Percentiles rank a stretch among this genome's conserved stretches.
Conservation (phyloP, 2,113 vertebrate species). For the Rhynchomys soricoides region DNA sequence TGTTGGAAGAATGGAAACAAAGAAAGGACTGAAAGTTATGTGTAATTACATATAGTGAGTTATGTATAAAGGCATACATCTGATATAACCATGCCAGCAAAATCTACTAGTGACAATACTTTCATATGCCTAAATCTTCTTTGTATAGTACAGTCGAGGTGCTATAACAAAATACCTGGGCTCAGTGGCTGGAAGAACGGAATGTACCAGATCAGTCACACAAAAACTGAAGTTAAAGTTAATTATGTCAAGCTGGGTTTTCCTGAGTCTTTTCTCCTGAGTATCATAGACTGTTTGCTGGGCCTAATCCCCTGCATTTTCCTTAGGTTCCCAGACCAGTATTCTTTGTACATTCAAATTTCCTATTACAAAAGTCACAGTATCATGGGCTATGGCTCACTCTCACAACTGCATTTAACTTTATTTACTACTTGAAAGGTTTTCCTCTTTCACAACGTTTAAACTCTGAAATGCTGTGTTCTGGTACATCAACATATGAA, state of each 20-base stretch:
- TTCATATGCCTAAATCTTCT: background rate
- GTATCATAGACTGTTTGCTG: background rate
- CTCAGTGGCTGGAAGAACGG: background rate
- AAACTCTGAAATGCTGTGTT: background rate
- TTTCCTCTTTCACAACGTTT: background rate
- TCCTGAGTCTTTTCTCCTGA: background rate
- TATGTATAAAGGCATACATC: background rate
- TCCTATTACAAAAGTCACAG: background rate
- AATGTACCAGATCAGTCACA: background rate
- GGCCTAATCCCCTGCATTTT: background rate
- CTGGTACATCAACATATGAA: background rate
- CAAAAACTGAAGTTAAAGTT: background rate
- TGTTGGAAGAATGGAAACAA: background rate
- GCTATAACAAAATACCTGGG: background rate
- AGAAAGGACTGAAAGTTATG: background rate
- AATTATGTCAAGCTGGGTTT: background rate
- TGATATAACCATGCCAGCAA: background rate
- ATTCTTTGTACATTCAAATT: background rate
- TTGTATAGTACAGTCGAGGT: background rate
- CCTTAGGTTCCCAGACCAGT: background rate
- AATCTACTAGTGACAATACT: background rate
- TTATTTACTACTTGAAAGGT: background rate
- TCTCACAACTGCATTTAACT: background rate
- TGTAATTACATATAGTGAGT: background rate
- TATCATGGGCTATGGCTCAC: background rate